These are phyloP conservation scores for Cantharis rufa DNA, from an alignment of 2,888 invertebrate species.

Conservation along the genomic window DNA sequence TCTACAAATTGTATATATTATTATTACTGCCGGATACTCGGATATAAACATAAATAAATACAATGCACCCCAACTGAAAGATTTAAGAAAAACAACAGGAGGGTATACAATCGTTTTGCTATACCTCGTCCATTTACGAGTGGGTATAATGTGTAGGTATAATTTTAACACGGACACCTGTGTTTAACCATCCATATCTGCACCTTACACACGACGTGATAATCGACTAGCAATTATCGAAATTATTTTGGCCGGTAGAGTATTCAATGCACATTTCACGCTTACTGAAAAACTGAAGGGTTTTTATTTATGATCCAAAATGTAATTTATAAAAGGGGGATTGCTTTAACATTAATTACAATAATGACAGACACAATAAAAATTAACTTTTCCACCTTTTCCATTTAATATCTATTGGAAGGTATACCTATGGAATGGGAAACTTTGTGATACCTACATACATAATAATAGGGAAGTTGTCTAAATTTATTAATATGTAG, in stretches of 20 bases:
- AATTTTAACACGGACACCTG: slow-evolving; percentile 38
- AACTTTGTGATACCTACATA: background rate
- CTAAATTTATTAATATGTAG: background rate
- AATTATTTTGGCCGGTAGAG: slow-evolving; percentile 39
- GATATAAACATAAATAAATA: background rate
- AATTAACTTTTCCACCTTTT: background rate
- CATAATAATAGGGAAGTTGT: background rate
- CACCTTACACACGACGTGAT: slow-evolving; percentile 41
- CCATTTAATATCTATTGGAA: background rate
- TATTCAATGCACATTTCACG: slow-evolving; percentile 25
- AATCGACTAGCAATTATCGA: slow-evolving; percentile 44
- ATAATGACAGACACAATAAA: background rate
- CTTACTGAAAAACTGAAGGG: slow-evolving; percentile 15
- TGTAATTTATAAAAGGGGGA: slow-evolving; percentile 1
- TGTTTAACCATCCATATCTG: slow-evolving; percentile 39
- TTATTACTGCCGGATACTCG: background rate
- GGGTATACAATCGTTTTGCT: background rate
- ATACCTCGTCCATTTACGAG: background rate
- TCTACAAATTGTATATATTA: background rate
- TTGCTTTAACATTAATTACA: background rate
- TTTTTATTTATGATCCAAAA: slow-evolving; percentile 16
- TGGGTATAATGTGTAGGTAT: background rate
- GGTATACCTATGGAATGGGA: background rate
- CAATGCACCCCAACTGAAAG: background rate
- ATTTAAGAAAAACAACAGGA: background rate